A percentile compares a stretch with the other conserved stretches of the same genome.
Evolutionary conservation across 1,140 invertebrate species (phyloP).

Genomic region (Scaptodrosophila lebanonensis): DNA sequence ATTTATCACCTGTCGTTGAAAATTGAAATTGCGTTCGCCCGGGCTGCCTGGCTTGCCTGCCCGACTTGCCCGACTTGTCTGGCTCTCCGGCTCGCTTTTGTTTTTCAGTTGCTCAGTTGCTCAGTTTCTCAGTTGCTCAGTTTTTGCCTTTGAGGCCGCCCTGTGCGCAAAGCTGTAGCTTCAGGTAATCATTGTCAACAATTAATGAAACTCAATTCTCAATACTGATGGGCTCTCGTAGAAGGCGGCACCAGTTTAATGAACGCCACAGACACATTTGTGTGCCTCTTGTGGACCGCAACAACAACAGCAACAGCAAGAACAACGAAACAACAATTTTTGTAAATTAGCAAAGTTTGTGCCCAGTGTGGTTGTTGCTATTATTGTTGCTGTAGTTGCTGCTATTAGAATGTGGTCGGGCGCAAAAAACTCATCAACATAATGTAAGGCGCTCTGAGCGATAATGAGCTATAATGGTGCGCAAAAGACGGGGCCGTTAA

Average conservation of each 20-base stretch:
- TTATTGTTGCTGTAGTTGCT: too few relatives aligned
- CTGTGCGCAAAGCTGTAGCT: constrained; percentile 10
- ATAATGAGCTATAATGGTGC: constrained; percentile 77
- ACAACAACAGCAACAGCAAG: constrained; percentile 15
- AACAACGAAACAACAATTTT: too few relatives aligned
- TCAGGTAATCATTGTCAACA: constrained; percentile 73
- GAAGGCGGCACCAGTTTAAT: constrained; percentile 55
- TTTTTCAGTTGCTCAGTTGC: constrained; percentile 25
- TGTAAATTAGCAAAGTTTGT: constrained; percentile 39
- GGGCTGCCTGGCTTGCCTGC: not conserved
- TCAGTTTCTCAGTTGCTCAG: constrained; percentile 17
- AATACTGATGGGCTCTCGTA: constrained; percentile 38
- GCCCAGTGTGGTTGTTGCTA: too few relatives aligned
- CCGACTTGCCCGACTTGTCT: not conserved
- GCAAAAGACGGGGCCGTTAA: constrained; percentile 14
- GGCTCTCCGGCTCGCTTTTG: constrained; percentile 7
- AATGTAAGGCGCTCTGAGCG: constrained; percentile 74
- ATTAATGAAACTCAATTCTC: constrained; percentile 57
- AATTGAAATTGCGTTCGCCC: constrained; percentile 73
- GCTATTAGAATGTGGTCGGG: not conserved
- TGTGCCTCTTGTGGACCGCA: not conserved
- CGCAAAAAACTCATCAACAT: constrained; percentile 71
- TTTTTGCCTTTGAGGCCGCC: constrained; percentile 28
- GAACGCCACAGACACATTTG: constrained; percentile 36
- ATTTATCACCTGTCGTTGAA: constrained; percentile 75